A percentile compares a stretch with the other conserved stretches of the same genome.
phyloP scores from a whole-genome alignment of 2,113 vertebrate genomes.

The Syngnathus scovelli region DNA sequence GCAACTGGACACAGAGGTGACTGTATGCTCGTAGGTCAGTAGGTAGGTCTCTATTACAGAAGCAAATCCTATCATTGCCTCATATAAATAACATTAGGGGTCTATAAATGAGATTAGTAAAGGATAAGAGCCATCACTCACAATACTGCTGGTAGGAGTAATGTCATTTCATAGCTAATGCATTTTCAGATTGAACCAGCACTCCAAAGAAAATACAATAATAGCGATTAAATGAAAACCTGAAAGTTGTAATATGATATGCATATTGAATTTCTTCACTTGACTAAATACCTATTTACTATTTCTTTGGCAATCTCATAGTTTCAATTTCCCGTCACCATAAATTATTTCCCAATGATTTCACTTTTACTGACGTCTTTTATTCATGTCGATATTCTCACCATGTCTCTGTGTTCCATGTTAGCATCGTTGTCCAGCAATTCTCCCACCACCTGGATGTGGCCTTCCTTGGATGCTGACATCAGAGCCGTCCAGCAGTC shows the following conservation, averaged over 20 bases:
- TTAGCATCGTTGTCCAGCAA: constrained; percentile 81
- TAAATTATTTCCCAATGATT: background rate
- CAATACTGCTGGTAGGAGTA: constrained; percentile 19
- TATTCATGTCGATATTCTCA: constrained; percentile 48
- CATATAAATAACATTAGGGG: constrained; percentile 28
- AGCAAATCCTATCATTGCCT: constrained; percentile 27
- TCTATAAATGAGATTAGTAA: constrained; percentile 50
- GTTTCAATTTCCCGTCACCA: background rate
- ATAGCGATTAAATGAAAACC: constrained; percentile 4
- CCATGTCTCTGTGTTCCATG: constrained; percentile 94
- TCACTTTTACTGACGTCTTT: background rate
- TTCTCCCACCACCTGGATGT: constrained; percentile 80
- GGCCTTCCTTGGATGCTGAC: constrained; percentile 92
- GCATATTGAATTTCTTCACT: too few species aligned
- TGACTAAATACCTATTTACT: too few species aligned
- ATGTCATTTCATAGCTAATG: constrained; percentile 38
- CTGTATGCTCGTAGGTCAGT: constrained; percentile 7
- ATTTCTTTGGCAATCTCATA: background rate
- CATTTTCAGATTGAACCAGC: constrained; percentile 24
- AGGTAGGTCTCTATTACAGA: constrained; percentile 5
- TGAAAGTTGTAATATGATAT: background rate
- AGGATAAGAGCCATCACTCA: constrained; percentile 32
- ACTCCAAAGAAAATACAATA: constrained; percentile 11
- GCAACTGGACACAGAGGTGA: background rate
- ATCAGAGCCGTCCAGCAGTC: constrained; percentile 98